Evolutionary conservation across 2,113 vertebrate species (phyloP).

Genomic region (Chunga burmeisteri): DNA sequence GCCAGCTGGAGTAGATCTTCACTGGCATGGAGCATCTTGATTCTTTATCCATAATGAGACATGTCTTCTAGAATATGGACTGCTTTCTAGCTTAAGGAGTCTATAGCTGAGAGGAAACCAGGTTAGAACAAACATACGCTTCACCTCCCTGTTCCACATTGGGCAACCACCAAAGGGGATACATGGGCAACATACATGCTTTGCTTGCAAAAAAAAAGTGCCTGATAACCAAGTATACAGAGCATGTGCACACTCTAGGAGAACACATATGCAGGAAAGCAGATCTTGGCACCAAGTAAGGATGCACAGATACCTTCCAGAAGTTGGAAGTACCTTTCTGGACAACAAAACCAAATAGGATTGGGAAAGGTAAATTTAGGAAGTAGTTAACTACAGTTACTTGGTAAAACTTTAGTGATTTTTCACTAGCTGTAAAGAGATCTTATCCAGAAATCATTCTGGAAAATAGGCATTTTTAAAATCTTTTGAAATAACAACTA

Average conservation of each 20-base stretch:
- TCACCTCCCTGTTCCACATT: background rate
- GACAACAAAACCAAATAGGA: background rate
- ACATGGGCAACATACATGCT: accelerated
- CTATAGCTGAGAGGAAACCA: background rate
- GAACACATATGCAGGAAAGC: background rate
- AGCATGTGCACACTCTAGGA: background rate
- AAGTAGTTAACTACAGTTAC: background rate
- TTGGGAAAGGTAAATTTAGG: background rate
- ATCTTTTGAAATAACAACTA: background rate
- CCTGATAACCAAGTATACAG: background rate
- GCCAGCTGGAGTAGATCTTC: background rate
- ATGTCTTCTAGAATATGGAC: background rate
- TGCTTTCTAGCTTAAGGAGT: background rate
- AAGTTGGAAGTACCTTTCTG: background rate
- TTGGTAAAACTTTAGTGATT: background rate
- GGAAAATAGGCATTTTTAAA: background rate
- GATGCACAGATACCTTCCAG: background rate
- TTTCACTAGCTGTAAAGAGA: background rate
- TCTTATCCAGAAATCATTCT: background rate
- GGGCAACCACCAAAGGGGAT: background rate
- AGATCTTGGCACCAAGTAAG: background rate
- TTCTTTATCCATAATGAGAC: background rate
- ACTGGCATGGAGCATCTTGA: background rate
- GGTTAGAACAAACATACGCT: background rate
- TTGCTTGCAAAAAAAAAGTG: background rate